Percentiles rank a stretch among this genome's conserved stretches.
Evolutionary conservation across 2,797 vertebrate genomes (phyloP).

Genomic region (Gouania willdenowi): DNA sequence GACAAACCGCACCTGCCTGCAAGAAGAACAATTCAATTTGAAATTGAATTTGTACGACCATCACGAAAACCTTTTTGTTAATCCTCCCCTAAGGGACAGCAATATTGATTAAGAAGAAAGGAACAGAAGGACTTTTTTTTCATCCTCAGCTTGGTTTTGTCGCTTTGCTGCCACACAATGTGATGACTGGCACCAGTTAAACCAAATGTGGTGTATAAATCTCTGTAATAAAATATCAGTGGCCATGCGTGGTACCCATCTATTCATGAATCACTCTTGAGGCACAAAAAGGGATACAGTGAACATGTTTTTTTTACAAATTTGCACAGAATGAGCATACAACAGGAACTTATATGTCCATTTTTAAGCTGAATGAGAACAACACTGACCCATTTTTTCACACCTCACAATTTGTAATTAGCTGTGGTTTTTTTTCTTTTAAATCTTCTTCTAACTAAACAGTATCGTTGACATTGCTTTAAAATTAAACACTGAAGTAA

Average conservation of each 20-base stretch:
- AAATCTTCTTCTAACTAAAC: too few species aligned
- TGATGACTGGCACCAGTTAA: constrained; percentile 19
- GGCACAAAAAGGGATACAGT: too few species aligned
- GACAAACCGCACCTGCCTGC: constrained; percentile 75
- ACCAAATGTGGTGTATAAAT: constrained; percentile 21
- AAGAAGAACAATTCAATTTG: constrained; percentile 74
- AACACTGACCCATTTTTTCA: too few species aligned
- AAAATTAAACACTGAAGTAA: too few species aligned
- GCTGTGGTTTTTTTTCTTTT: too few species aligned
- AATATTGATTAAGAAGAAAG: constrained; percentile 75
- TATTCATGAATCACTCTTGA: constrained; percentile 15
- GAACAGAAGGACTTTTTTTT: constrained; percentile 46
- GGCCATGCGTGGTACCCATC: constrained; percentile 3
- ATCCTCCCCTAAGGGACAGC: constrained; percentile 67
- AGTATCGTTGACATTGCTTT: too few species aligned
- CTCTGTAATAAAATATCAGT: constrained; percentile 11
- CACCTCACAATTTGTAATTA: too few species aligned
- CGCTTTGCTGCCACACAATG: constrained; percentile 36
- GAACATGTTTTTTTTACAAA: too few species aligned
- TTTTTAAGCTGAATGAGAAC: too few species aligned
- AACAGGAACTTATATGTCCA: too few species aligned
- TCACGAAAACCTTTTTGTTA: constrained; percentile 66
- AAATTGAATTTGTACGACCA: constrained; percentile 68
- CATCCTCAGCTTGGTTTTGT: constrained; percentile 31
- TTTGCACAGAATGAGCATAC: too few species aligned